Evolutionary conservation across 2,797 vertebrate species (phyloP), one percentile per base, ranked within the genome.

Genomic region (Enteromius thamalakanensis): DNA sequence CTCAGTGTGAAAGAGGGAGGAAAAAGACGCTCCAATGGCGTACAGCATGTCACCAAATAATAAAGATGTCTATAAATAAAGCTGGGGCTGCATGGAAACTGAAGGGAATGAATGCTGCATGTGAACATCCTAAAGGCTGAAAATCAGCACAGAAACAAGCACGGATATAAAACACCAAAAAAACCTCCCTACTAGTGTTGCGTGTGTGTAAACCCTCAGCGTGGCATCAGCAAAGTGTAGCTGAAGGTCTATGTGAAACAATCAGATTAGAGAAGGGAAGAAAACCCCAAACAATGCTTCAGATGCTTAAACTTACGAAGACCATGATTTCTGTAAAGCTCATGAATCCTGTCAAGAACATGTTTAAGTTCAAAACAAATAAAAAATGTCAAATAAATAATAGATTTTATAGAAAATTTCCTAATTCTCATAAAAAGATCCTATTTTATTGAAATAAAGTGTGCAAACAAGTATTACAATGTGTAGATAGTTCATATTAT

Each of bases 1-100:
- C 83, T 87, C 76, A 77, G 12, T 37, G 23, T 29, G 32, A 76
- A 53, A 40, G 69, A 81, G 29, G 77, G 75, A 72, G 55, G 42
- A 6, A 32, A 53, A 29, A 40, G 40, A 67, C 29, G 58, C 34
- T 58, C 58, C 29, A 76, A 70, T 58, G 34, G n/a, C 47, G 32
- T 64, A 42, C 51, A 12, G 72, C 51, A 71, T 70, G 45, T 15
- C 23, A 37, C n/a, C 45, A 71, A 68, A 65, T 80, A 49, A 78
- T 60, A 82, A 45, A 72, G 9, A 26, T 40, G 21, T 69, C 65
- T 80, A 79, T 75, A 69, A 86, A 84, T 85, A 82, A 80, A 64
- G 42, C 53, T 34, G 51, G 62, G 64, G 34, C 55, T 76, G 80
- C 68, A 7, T 76, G 64, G 53, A 68, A 71, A 85, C 9, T 9